A percentile compares a stretch with the other conserved stretches of the same genome.
Conservation (phyloP, 2,113 vertebrate genomes). For the Nyctereutes procyonoides region DNA sequence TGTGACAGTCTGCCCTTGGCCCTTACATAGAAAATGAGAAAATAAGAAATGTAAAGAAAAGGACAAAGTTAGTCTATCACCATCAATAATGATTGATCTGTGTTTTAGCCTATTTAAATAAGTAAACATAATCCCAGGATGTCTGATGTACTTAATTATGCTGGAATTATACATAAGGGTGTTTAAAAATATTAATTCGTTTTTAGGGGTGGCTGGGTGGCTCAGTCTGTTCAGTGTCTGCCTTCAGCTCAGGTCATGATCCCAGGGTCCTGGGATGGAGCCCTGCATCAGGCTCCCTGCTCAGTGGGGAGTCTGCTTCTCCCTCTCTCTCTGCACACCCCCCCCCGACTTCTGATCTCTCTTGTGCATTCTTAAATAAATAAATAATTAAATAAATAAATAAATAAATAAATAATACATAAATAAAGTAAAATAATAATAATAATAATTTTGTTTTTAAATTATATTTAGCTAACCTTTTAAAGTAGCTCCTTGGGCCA, state of each 20-base stretch:
- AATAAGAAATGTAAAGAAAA: not conserved
- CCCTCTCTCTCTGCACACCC: too few species aligned
- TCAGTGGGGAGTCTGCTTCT: too few species aligned
- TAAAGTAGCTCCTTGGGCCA: not conserved
- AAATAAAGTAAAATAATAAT: too few species aligned
- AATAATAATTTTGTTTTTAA: not conserved
- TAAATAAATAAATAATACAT: too few species aligned
- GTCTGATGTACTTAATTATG: slow-evolving; percentile 9
- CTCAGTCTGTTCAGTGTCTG: too few species aligned
- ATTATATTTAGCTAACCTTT: not conserved
- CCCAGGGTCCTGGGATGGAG: too few species aligned
- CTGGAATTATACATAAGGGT: not conserved
- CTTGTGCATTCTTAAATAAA: too few species aligned
- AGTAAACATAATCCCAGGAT: not conserved
- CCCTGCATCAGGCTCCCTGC: too few species aligned
- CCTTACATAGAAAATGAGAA: not conserved
- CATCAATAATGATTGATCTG: not conserved
- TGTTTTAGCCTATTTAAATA: not conserved
- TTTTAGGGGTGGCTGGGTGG: not conserved
- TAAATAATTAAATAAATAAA: too few species aligned
- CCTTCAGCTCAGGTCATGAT: too few species aligned
- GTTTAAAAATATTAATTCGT: slow-evolving; percentile 19
- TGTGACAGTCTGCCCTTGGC: not conserved
- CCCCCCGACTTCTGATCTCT: too few species aligned
- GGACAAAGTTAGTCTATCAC: not conserved